Percentiles rank a stretch among this genome's conserved stretches.
phyloP scores from a whole-genome alignment of 2,113 vertebrate species.

The Lampris megalopsis region DNA sequence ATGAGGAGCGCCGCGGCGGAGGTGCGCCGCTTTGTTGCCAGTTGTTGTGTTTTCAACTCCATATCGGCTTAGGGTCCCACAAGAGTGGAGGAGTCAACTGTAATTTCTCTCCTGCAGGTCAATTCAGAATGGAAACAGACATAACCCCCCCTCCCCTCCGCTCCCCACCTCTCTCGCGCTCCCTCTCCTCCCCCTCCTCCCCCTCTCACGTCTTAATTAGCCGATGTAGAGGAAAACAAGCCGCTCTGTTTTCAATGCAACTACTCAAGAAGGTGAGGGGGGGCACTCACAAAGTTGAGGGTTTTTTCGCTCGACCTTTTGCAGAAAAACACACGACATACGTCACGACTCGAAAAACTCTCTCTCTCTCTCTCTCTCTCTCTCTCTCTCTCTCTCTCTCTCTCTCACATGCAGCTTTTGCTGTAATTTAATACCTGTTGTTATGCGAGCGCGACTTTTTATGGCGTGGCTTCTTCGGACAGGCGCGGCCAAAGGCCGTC shows the following conservation, averaged over 20 bases:
- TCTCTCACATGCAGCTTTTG: constrained; percentile 29
- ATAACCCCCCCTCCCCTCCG: constrained; percentile 50
- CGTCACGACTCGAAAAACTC: constrained; percentile 32
- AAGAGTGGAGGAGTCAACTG: constrained; percentile 77
- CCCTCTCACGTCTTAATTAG: constrained; percentile 79
- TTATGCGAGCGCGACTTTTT: constrained; percentile 33
- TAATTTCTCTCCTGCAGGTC: constrained; percentile 77
- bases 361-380: constrained; percentile 39
- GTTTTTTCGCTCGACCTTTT: constrained; percentile 49
- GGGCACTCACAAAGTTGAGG: constrained; percentile 50
- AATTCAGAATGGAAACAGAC: constrained; percentile 80
- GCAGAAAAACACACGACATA: constrained; percentile 9
- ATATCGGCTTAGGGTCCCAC: constrained; percentile 71
- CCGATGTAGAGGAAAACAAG: constrained; percentile 65
- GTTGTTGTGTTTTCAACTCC: constrained; percentile 63
- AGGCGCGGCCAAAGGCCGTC: constrained; percentile 39
- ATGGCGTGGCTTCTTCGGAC: constrained; percentile 52
- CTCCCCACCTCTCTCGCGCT: constrained; percentile 24
- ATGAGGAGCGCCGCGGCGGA: constrained; percentile 67
- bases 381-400: neutral
- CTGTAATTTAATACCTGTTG: constrained; percentile 65
- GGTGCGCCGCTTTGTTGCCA: constrained; percentile 62
- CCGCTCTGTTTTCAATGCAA: constrained; percentile 53
- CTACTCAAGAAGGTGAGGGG: constrained; percentile 36
- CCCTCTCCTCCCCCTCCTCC: constrained; percentile 17